Percentiles rank a stretch among this genome's conserved stretches.
These are phyloP conservation scores for Thalassoma bifasciatum DNA, from an alignment of 2,113 vertebrate genomes.

Conservation along the genomic window DNA sequence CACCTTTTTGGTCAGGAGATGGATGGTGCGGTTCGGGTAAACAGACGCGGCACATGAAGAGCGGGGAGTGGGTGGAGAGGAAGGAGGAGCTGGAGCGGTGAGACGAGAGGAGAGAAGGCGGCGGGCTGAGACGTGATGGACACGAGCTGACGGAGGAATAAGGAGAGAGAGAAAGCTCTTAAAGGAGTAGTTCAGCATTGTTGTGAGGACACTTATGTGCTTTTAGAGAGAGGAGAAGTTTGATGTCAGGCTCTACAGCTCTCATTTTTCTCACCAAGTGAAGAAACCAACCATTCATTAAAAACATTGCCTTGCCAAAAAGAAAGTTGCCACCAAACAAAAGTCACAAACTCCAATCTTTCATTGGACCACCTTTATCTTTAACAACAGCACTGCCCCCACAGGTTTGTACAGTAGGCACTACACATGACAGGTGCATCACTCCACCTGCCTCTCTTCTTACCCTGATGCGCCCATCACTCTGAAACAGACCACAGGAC, in stretches of 20 bases:
- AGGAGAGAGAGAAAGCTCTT: constrained; percentile 1
- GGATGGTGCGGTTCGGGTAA: constrained; percentile 55
- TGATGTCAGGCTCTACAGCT: background rate
- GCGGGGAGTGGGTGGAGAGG: constrained; percentile 37
- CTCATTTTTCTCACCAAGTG: too few species aligned
- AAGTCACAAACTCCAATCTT: too few species aligned
- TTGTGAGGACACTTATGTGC: background rate
- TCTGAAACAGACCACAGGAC: too few species aligned
- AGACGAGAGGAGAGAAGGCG: background rate
- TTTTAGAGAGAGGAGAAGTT: background rate
- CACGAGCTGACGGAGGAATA: constrained; percentile 21
- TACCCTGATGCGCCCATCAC: too few species aligned
- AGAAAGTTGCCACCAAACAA: too few species aligned
- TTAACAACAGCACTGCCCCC: too few species aligned
- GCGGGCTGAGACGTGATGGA: constrained; percentile 21
- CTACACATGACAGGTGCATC: too few species aligned
- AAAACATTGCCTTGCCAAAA: too few species aligned
- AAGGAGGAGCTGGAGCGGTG: constrained; percentile 19
- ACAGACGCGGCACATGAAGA: constrained; percentile 56
- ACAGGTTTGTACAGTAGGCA: too few species aligned
- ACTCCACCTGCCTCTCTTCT: too few species aligned
- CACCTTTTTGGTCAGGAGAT: constrained; percentile 49
- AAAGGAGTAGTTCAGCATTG: constrained; percentile 19
- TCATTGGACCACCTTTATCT: too few species aligned
- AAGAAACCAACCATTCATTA: too few species aligned